phyloP scores from a whole-genome alignment of 2,888 invertebrate species.

The Ethmia dodecea region DNA sequence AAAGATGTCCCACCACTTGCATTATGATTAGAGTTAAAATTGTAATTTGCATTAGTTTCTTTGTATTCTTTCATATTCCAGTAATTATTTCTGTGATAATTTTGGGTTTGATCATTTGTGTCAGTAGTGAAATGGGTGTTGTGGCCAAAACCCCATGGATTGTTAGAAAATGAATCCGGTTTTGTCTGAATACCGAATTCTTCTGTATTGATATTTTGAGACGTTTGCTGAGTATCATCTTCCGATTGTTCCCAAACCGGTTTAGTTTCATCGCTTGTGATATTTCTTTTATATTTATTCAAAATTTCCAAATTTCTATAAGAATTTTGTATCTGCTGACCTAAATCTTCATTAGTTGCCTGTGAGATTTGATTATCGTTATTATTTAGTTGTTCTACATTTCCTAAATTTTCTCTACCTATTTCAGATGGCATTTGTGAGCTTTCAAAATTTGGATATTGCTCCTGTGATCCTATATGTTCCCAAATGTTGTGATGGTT shows the following conservation, averaged over 20 bases:
- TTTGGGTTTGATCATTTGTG: neutral
- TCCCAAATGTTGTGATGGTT: neutral
- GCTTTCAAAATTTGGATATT: too few relatives aligned
- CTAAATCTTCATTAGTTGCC: neutral
- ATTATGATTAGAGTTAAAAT: neutral
- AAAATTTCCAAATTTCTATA: slow-evolving; percentile 3
- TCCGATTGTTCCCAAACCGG: slow-evolving; percentile 11
- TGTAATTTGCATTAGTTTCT: too few relatives aligned
- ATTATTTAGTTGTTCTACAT: too few relatives aligned
- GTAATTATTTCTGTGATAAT: neutral
- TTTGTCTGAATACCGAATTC: neutral
- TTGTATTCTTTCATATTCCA: neutral
- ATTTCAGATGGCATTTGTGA: too few relatives aligned
- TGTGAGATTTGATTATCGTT: slow-evolving; percentile 3
- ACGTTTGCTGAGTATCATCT: slow-evolving; percentile 6
- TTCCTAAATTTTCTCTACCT: too few relatives aligned
- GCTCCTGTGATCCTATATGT: too few relatives aligned
- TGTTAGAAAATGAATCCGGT: neutral
- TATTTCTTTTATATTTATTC: slow-evolving; percentile 1
- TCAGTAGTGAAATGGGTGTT: neutral
- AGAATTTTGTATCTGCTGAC: slow-evolving; percentile 1
- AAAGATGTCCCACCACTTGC: slow-evolving; percentile 8
- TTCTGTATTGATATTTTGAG: neutral
- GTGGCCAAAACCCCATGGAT: neutral
- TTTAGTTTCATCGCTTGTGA: slow-evolving; percentile 5